Evolutionary conservation across 2,797 vertebrate genomes (phyloP).

Genomic region (Rhincodon typus): DNA sequence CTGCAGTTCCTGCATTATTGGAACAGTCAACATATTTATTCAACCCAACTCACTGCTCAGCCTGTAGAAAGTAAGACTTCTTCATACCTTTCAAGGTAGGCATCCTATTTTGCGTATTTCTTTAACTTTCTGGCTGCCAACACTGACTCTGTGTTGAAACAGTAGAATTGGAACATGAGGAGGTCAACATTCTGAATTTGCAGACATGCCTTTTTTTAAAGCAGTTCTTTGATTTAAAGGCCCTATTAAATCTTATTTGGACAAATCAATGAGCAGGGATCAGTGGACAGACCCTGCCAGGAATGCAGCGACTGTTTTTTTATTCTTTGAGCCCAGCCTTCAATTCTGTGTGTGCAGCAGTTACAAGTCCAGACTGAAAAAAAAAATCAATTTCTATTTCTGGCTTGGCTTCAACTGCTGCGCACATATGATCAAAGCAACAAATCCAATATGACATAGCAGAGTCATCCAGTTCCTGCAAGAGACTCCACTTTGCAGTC

Average conservation of each 20-base stretch:
- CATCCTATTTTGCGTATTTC: background rate
- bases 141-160: background rate
- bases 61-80: background rate
- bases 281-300: background rate
- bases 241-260: conserved; percentile 20
- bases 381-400: conserved; percentile 33
- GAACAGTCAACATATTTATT: background rate
- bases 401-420: conserved; percentile 22
- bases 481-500: background rate
- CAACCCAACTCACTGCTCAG: background rate
- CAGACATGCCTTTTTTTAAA: background rate
- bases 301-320: background rate
- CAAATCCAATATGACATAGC: background rate
- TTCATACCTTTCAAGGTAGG: background rate
- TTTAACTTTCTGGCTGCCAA: background rate
- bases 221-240: background rate
- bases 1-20: background rate
- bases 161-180: background rate
- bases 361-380: background rate
- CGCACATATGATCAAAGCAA: background rate
- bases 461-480: background rate
- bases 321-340: background rate
- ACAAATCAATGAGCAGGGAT: conserved; percentile 23
- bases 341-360: conserved; percentile 30
- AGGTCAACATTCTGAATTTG: background rate